Base-by-base conservation (phyloP, 2,113 vertebrate species). In the Aptenodytes patagonicus region DNA sequence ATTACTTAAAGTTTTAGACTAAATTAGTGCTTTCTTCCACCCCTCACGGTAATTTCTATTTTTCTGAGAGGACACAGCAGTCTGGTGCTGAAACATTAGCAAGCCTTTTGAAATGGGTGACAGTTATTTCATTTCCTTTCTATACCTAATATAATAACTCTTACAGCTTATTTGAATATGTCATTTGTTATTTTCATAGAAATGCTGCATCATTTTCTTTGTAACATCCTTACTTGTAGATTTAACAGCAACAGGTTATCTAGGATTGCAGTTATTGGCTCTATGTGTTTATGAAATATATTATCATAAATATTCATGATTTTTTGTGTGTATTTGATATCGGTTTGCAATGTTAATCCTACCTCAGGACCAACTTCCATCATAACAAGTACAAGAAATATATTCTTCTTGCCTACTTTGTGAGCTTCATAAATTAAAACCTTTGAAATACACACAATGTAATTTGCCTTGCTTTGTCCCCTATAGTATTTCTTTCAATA, bases 231-330 rank as follows among this genome's bases (percentile, higher is more conserved):
- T 66, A 64, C 61, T 86, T 71, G 13, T 64, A 62, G 51, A 81
- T 93, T 83, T 92, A 86, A 62, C 72, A 83, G 65, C 47, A 92
- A 17, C 29, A 83, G 57, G 78, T 93, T 94, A 85, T 96, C 71
- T 89, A 68, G 61, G 47, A 84, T 60, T 84, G 57, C 57, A 52
- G 52, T 95, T 93, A 82, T 57, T 96, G 47, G 69, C 66, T 96
- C 54, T 57, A 17, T 60, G 46, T 93, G 65, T 95, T 94, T 94
- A 92, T 84, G 65, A 92, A 96, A 87, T 87, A 72, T 3, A 79
- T 96, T 92, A 84, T 89, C 44, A 95, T 97, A 95, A 95, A 96
- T 96, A 97, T 96, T 96, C 17, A 92, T 95, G 9, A 36, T 57
- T 87, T 89, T 78, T 87, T 84, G 22, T 70, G 17, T 71, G 36